Evolutionary conservation across 2,888 invertebrate genomes (phyloP).

Genomic region (Phyllotreta cruciferae): DNA sequence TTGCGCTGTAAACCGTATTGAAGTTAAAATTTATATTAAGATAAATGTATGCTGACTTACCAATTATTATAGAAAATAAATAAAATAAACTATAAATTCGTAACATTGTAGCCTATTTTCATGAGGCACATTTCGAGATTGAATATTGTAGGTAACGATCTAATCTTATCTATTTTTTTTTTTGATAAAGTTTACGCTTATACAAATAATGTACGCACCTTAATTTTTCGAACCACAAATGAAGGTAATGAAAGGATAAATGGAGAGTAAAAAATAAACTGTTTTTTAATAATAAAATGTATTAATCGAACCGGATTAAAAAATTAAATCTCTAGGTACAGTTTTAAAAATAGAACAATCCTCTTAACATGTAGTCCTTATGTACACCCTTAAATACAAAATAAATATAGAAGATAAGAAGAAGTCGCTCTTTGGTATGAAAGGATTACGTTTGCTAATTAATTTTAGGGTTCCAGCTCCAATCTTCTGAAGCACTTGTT

Average conservation of each 20-base stretch:
- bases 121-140: background rate
- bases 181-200: background rate
- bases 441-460: slow-evolving; percentile 15
- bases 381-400: slow-evolving; percentile 32
- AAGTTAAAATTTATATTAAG: background rate
- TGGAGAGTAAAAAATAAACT: background rate
- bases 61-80: background rate
- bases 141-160: background rate
- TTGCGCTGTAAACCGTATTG: slow-evolving; percentile 2
- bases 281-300: slow-evolving; percentile 18
- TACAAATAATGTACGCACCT: background rate
- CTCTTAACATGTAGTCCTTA: slow-evolving; percentile 16
- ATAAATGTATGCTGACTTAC: background rate
- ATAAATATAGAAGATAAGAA: slow-evolving; percentile 9
- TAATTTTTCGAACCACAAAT: background rate
- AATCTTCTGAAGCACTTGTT: slow-evolving; percentile 79
- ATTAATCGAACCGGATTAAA: background rate
- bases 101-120: no score
- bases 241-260: background rate
- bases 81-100: no score
- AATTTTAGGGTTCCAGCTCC: slow-evolving; percentile 72
- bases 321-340: slow-evolving; percentile 15
- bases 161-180: slow-evolving; percentile 4
- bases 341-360: slow-evolving; percentile 21
- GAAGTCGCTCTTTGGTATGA: slow-evolving; percentile 41